These are phyloP conservation scores for Apamea monoglypha DNA, from an alignment of 2,888 invertebrate genomes.

Conservation along the genomic window DNA sequence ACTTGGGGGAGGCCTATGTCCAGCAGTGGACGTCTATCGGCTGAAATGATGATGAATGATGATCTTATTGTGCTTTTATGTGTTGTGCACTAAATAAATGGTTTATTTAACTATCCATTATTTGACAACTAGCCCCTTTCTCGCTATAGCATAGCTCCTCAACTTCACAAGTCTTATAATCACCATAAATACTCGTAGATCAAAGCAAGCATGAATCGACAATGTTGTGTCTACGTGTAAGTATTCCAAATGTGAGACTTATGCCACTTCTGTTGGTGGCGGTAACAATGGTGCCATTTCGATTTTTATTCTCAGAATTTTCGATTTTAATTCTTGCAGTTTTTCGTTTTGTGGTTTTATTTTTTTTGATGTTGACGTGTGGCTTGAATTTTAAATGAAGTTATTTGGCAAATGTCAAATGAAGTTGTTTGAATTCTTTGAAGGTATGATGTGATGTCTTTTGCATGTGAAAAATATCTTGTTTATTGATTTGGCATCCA, in stretches of 20 bases:
- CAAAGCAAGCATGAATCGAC: slow-evolving; percentile 64
- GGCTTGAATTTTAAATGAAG: slow-evolving; percentile 21
- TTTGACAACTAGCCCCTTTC: neutral
- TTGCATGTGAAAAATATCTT: neutral
- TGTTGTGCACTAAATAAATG: too few relatives aligned
- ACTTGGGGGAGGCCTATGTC: too few relatives aligned
- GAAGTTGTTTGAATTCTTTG: too few relatives aligned
- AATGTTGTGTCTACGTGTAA: slow-evolving; percentile 73
- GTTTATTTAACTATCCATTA: too few relatives aligned
- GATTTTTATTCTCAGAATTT: slow-evolving; percentile 54
- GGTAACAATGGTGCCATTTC: slow-evolving; percentile 54
- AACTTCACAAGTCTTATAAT: slow-evolving; percentile 26
- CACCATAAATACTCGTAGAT: slow-evolving; percentile 45
- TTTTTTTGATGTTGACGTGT: neutral
- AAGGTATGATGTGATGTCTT: slow-evolving; percentile 6
- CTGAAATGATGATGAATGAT: too few relatives aligned
- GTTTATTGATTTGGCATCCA: neutral
- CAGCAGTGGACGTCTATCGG: too few relatives aligned
- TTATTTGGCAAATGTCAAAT: slow-evolving; percentile 19
- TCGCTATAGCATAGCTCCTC: slow-evolving; percentile 2
- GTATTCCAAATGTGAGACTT: slow-evolving; percentile 62
- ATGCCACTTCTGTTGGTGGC: slow-evolving; percentile 1
- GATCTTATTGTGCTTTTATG: too few relatives aligned
- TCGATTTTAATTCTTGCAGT: neutral
- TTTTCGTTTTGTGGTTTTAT: slow-evolving; percentile 35